A percentile compares a stretch with the other conserved stretches of the same genome.
phyloP scores from a whole-genome alignment of 2,113 vertebrate species.

The Lucifuga dentata region DNA sequence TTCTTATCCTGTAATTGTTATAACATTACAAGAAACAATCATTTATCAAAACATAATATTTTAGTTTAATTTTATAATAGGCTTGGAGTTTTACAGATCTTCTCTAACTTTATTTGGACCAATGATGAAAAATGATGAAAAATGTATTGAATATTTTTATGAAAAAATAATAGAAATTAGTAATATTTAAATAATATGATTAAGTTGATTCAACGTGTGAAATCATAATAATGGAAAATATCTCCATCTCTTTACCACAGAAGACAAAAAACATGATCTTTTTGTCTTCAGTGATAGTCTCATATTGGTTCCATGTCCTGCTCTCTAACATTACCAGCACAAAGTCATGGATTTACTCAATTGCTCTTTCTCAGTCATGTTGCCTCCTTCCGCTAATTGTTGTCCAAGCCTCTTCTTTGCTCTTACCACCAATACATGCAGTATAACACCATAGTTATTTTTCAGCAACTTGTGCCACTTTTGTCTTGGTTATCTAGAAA shows the following conservation, averaged over 20 bases:
- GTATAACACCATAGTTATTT: slow-evolving; percentile 40
- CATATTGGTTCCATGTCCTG: slow-evolving; percentile 56
- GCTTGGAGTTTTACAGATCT: too few relatives aligned
- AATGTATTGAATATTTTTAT: too few relatives aligned
- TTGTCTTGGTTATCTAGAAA: slow-evolving; percentile 30
- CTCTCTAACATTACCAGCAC: slow-evolving; percentile 51
- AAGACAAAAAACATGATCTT: neutral
- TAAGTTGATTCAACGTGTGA: too few relatives aligned
- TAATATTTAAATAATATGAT: too few relatives aligned
- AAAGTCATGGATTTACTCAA: slow-evolving; percentile 52
- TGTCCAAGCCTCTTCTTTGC: slow-evolving; percentile 47
- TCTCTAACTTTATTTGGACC: too few relatives aligned
- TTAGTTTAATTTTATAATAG: too few relatives aligned
- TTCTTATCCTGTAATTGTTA: too few relatives aligned
- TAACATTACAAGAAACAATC: too few relatives aligned
- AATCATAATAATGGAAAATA: neutral
- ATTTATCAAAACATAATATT: too few relatives aligned
- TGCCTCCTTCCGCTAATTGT: slow-evolving; percentile 29
- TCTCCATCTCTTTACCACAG: neutral
- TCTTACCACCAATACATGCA: slow-evolving; percentile 27
- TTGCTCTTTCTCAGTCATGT: slow-evolving; percentile 46
- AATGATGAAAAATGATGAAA: too few relatives aligned
- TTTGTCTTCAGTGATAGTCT: neutral
- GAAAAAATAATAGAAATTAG: too few relatives aligned
- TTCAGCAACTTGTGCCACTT: slow-evolving; percentile 26